Base-by-base conservation (phyloP, 2,888 invertebrate species). In the Loripinus fragilis region DNA sequence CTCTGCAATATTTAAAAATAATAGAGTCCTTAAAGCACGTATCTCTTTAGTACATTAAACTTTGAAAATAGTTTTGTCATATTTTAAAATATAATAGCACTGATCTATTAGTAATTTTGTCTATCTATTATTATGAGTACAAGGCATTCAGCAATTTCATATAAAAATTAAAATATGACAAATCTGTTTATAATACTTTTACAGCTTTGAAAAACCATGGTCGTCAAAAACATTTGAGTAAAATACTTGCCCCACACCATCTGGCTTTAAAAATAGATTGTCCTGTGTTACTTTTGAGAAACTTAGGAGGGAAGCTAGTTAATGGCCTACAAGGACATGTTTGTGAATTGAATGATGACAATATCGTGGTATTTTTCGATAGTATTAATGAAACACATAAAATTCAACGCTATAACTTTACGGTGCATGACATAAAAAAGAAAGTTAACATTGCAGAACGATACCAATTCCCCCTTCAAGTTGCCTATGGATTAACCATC, bases 301-400 rank as follows among this genome's bases (percentile, higher is more conserved):
- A 74, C 68, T 28, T 81, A 10, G 71, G 64, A 28, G 55, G 70
- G 8, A 64, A 30, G 2, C 70, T 76, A 33, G 74, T 80, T 8
- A 80, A 80, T 70, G 77, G 74, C 15, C 35, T 81, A 20, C n/a
- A 38, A 20, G 77, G 78, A 15, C 77, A n/a, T 30, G 71, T 80
- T n/a, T 41, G 33, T 42, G 33, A 30, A 66, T 20, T 70, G 25
- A 30, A 30, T 30, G 30, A 33, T 30, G 50, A 66, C 17, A 17
- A 17, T 71, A 66, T 76, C 7, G 23, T 20, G 30, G 66, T 71
- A 2, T 20, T 67, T 28, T 66, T 76, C 25, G 52, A 52, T 52
- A 52, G 5, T 25, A 8, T 52, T 25, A 52, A 52, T 25, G 52
- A 52, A 52, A 25, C 52, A 23, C 52, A 52, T 23, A 52, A 52